Evolutionary conservation across 2,113 vertebrate species (phyloP).

Genomic region (Egretta garzetta): DNA sequence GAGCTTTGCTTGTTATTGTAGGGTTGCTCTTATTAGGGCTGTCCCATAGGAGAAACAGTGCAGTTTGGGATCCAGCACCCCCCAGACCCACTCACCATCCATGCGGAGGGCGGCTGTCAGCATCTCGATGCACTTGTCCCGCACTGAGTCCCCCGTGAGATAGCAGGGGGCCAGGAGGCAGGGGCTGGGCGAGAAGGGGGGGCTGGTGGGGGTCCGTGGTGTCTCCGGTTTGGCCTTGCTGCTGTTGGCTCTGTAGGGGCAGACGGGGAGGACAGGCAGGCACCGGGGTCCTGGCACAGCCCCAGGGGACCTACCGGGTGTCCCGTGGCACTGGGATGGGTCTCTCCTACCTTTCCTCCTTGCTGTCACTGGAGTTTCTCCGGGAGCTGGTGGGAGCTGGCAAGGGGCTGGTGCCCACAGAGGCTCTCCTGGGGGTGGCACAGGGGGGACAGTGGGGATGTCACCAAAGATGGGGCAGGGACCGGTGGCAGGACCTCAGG

Average conservation of each 20-base stretch:
- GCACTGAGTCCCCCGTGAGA: constrained; percentile 86
- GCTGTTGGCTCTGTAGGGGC: constrained; percentile 73
- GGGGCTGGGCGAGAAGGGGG: constrained; percentile 69
- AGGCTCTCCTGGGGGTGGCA: constrained; percentile 74
- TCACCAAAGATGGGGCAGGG: background rate
- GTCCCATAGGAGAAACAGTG: background rate
- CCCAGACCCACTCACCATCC: constrained; percentile 78
- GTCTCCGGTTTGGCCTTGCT: constrained; percentile 77
- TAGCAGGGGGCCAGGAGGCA: constrained; percentile 80
- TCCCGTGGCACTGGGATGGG: fast-evolving
- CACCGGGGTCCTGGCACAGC: fast-evolving
- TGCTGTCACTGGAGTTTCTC: constrained; percentile 76
- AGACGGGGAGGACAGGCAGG: background rate
- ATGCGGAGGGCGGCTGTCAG: constrained; percentile 86
- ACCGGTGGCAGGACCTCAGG: background rate
- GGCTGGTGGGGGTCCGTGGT: constrained; percentile 84
- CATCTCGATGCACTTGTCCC: constrained; percentile 97
- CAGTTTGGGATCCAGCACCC: too few species aligned
- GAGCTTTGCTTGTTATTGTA: background rate
- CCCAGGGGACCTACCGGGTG: fast-evolving
- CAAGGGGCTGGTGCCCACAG: constrained; percentile 63
- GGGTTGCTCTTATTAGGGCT: background rate
- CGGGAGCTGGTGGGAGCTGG: constrained; percentile 57
- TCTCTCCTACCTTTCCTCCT: constrained; percentile 75
- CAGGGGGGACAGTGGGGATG: background rate